Percentiles rank a stretch among this genome's conserved stretches.
Conservation (phyloP, 2,113 vertebrate genomes). For the Sinocyclocheilus anophthalmus region DNA sequence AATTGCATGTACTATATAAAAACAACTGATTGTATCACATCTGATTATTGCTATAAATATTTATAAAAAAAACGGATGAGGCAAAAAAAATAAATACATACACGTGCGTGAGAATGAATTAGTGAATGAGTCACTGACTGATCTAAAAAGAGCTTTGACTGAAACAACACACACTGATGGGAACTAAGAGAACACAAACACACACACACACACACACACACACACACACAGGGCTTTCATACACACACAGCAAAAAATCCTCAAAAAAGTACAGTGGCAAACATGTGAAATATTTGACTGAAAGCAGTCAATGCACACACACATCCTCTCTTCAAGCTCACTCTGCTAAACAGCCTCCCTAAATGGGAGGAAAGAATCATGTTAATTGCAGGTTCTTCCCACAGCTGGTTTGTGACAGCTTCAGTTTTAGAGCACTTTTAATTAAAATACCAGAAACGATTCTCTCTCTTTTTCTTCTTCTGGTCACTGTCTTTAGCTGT, state of each 20-base stretch:
- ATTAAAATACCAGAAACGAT: constrained; percentile 52
- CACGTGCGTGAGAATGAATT: not conserved
- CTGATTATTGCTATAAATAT: not conserved
- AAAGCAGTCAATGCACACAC: constrained; percentile 10
- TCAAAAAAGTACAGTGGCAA: not conserved
- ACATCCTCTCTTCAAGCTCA: constrained; percentile 12
- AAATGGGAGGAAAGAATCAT: constrained; percentile 32
- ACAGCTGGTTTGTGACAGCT: constrained; percentile 54
- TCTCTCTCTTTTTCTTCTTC: not conserved
- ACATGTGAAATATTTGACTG: not conserved
- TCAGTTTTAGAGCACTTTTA: constrained; percentile 48
- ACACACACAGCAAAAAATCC: not conserved
- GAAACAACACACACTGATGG: constrained; percentile 16
- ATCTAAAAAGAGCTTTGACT: not conserved
- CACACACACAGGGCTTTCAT: not conserved
- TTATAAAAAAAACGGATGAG: not conserved
- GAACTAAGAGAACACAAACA: not conserved
- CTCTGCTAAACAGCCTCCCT: not conserved
- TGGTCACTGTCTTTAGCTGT: constrained; percentile 2
- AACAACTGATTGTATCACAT: not conserved
- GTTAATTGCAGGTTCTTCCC: constrained; percentile 51
- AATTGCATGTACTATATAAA: not conserved
- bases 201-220: not conserved
- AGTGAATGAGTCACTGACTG: constrained; percentile 32
- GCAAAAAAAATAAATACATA: too few relatives aligned